These are phyloP conservation scores for Epirrita christyi DNA, from an alignment of 2,888 invertebrate genomes.

Conservation along the genomic window DNA sequence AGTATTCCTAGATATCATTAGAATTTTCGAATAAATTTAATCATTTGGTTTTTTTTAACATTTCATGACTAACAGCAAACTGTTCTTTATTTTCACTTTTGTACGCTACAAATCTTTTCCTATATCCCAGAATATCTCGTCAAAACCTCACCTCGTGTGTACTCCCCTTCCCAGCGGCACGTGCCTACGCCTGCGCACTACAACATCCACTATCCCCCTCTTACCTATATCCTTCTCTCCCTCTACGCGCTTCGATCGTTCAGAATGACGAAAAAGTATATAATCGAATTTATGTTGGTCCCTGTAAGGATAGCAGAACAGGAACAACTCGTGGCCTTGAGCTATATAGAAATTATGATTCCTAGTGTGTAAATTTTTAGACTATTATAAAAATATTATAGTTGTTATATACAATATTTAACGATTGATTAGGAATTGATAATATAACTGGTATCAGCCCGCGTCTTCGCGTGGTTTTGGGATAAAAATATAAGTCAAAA, in stretches of 20 bases:
- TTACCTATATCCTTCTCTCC: conserved; percentile 52
- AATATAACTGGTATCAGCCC: too few species aligned
- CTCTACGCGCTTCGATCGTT: conserved; percentile 76
- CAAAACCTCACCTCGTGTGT: conserved; percentile 44
- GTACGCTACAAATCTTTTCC: not conserved
- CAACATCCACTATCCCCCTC: conserved; percentile 49
- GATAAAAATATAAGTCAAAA: too few species aligned
- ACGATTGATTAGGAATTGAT: too few species aligned
- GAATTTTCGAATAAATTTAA: not conserved
- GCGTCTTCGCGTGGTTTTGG: too few species aligned
- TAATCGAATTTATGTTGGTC: conserved; percentile 78
- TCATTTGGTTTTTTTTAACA: too few species aligned
- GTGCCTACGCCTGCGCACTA: conserved; percentile 75
- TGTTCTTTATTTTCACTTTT: too few species aligned
- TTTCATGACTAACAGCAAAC: not conserved
- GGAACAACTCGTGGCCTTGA: conserved; percentile 58
- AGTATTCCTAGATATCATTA: not conserved
- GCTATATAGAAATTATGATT: conserved; percentile 34
- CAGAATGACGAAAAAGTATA: conserved; percentile 81
- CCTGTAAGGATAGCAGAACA: conserved; percentile 60
- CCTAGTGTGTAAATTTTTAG: not conserved
- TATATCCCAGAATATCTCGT: conserved; percentile 49
- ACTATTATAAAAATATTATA: too few species aligned
- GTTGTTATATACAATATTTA: too few species aligned
- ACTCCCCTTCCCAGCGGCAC: conserved; percentile 56